These are phyloP conservation scores for Xyrichtys novacula DNA, from an alignment of 2,797 vertebrate genomes.

Conservation along the genomic window DNA sequence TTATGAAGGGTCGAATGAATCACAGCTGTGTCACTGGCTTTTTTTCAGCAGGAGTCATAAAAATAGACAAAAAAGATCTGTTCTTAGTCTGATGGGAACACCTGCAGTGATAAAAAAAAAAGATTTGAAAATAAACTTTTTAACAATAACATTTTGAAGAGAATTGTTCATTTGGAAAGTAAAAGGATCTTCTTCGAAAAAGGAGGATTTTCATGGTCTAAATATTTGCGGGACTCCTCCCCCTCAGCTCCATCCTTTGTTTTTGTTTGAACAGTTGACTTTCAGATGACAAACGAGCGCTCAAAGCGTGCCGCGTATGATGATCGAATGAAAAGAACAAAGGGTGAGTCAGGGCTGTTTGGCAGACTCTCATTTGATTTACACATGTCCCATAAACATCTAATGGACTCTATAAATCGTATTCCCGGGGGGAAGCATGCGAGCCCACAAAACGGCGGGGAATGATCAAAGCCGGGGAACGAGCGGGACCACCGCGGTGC, in stretches of 20 bases:
- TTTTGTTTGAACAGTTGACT: slow-evolving; percentile 34
- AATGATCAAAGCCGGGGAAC: slow-evolving; percentile 56
- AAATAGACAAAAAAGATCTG: too few species aligned
- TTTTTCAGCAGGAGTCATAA: too few species aligned
- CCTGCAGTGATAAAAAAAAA: too few species aligned
- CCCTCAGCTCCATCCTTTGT: background rate
- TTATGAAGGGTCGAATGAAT: too few species aligned
- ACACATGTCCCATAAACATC: slow-evolving; percentile 70
- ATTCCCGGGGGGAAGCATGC: slow-evolving; percentile 38
- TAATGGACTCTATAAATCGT: slow-evolving; percentile 74
- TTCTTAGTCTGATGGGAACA: too few species aligned
- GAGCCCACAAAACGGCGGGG: slow-evolving; percentile 21
- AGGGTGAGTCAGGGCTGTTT: slow-evolving; percentile 45
- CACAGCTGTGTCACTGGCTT: too few species aligned
- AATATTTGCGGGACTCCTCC: background rate
- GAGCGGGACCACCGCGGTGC: slow-evolving; percentile 50
- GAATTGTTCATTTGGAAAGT: too few species aligned
- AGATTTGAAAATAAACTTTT: too few species aligned
- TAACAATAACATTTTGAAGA: background rate
- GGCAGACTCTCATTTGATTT: slow-evolving; percentile 66
- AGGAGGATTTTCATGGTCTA: background rate
- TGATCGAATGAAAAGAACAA: slow-evolving; percentile 59
- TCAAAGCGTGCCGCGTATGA: slow-evolving; percentile 1
- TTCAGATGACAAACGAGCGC: slow-evolving; percentile 33
- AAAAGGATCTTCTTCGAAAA: background rate